phyloP scores from a whole-genome alignment of 2,797 vertebrate genomes.

The Epinephelus coioides region DNA sequence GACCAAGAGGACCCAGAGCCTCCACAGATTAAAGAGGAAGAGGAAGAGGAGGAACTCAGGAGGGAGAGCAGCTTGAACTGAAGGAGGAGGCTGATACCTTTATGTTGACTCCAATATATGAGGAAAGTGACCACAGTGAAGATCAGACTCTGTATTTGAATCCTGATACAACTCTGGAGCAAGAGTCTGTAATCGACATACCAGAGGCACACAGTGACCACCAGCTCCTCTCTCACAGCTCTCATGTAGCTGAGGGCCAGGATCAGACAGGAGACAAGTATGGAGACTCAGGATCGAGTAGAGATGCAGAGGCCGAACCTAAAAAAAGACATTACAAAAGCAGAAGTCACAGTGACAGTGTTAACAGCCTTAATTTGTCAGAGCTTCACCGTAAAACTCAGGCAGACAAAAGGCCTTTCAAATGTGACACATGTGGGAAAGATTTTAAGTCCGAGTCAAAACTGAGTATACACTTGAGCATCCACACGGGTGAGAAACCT shows the following conservation, averaged over 20 bases:
- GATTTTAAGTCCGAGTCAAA: no score
- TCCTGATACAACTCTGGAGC: no score
- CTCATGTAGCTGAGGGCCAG: neutral
- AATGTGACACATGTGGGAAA: neutral
- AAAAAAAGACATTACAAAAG: neutral
- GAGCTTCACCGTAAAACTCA: no score
- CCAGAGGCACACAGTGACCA: neutral
- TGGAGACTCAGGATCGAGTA: neutral
- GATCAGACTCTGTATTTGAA: neutral
- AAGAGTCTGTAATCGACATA: no score
- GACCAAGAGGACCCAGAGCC: conserved; percentile 9
- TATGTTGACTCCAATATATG: neutral
- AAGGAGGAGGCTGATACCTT: conserved; percentile 15
- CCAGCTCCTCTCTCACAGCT: neutral
- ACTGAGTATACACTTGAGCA: no score
- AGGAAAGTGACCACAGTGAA: conserved; percentile 13
- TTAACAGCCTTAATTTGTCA: neutral
- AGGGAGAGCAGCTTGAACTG: neutral
- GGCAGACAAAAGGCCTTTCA: neutral
- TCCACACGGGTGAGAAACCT: no score
- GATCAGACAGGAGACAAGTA: neutral
- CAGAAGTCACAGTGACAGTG: neutral
- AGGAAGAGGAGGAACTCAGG: conserved; percentile 29
- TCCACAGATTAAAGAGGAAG: conserved; percentile 43
- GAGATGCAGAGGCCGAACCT: neutral